Conservation (phyloP, 1,140 invertebrate genomes). For the Dufourea novaeangliae region DNA sequence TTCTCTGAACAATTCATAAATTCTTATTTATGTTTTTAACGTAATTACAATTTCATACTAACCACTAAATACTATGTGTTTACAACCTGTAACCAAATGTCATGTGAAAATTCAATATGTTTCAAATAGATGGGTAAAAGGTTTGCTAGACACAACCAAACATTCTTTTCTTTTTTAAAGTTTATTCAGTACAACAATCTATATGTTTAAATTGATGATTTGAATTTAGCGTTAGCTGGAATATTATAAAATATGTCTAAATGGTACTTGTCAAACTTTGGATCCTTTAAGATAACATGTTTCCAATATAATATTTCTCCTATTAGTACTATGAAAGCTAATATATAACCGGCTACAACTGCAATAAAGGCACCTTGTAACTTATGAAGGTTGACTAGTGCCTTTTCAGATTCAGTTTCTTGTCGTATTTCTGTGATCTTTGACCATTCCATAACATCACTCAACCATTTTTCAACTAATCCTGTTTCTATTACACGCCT, state of each 20-base stretch:
- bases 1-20: background rate
- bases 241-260: slow-evolving; percentile 81
- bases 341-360: slow-evolving; percentile 85
- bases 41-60: background rate
- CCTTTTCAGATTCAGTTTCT: slow-evolving; percentile 83
- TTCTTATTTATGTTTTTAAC: background rate
- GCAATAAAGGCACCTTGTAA: slow-evolving; percentile 89
- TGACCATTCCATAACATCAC: slow-evolving; percentile 85
- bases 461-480: slow-evolving; percentile 89
- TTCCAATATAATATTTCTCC: slow-evolving; percentile 86
- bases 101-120: background rate
- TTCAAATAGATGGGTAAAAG: background rate
- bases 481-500: slow-evolving; percentile 87
- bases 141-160: background rate
- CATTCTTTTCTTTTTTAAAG: background rate
- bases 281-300: slow-evolving; percentile 85
- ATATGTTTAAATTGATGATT: background rate
- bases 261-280: slow-evolving; percentile 87
- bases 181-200: background rate
- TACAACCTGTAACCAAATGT: background rate
- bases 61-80: background rate
- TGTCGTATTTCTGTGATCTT: slow-evolving; percentile 79
- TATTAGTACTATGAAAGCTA: slow-evolving; percentile 83
- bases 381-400: slow-evolving; percentile 88
- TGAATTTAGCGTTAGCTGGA: slow-evolving; percentile 8